Evolutionary conservation across 2,797 vertebrate species (phyloP).

Genomic region (Nyctibius grandis): DNA sequence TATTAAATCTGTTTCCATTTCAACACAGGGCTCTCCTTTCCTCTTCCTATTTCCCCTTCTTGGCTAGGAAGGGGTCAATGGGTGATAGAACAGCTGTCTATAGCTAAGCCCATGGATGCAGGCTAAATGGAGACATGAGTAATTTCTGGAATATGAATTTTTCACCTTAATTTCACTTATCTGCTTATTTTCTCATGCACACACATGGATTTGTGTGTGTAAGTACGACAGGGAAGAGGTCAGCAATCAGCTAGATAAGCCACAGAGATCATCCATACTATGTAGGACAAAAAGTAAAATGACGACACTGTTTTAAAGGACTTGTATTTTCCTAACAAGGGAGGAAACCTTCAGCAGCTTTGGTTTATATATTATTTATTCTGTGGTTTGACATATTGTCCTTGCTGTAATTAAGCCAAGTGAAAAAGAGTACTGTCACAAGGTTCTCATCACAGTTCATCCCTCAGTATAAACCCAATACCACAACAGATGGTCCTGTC

Average conservation of each 20-base stretch:
- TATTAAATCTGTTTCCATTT: too few relatives aligned
- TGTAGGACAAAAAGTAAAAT: not conserved
- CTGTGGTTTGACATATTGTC: not conserved
- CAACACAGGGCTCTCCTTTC: too few relatives aligned
- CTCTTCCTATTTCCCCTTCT: too few relatives aligned
- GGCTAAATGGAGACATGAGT: too few relatives aligned
- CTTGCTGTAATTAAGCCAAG: not conserved
- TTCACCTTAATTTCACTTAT: not conserved
- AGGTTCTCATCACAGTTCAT: not conserved
- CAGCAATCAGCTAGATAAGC: not conserved
- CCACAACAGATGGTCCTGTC: not conserved
- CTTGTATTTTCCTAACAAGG: not conserved
- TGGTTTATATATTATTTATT: not conserved
- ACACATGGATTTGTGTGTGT: rapidly evolving
- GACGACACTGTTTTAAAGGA: not conserved
- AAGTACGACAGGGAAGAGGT: not conserved
- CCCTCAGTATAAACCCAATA: not conserved
- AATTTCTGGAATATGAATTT: not conserved
- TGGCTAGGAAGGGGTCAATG: too few relatives aligned
- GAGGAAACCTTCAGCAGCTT: not conserved
- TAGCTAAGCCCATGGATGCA: too few relatives aligned
- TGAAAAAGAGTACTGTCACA: not conserved
- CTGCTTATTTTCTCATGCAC: not conserved
- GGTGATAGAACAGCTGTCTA: too few relatives aligned
- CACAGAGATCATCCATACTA: not conserved